These are phyloP conservation scores for Halocynthia roretzi DNA, from an alignment of 23 tunicate genomes.

Conservation along the genomic window DNA sequence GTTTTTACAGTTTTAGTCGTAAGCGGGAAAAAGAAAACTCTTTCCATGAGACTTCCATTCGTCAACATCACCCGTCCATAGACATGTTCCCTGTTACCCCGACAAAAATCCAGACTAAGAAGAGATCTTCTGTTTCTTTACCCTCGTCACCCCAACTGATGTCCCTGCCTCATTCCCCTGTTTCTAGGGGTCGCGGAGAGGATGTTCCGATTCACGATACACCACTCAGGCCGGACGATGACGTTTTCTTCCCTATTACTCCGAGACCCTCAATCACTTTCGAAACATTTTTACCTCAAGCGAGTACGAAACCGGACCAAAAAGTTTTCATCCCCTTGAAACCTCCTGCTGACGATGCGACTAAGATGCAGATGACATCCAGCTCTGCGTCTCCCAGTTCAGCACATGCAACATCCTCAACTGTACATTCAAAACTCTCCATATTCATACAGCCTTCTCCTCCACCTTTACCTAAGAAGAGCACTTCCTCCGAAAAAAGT, in stretches of 20 bases:
- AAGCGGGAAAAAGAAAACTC: slow-evolving; percentile 1
- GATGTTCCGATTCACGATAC: background rate
- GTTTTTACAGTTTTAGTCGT: slow-evolving; percentile 13
- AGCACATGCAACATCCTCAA: background rate
- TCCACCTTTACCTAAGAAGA: slow-evolving; percentile 10
- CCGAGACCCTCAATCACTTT: background rate
- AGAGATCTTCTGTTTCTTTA: slow-evolving; percentile 16
- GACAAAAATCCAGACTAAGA: slow-evolving; percentile 1
- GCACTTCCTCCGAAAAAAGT: background rate
- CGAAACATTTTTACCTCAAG: slow-evolving; percentile 2
- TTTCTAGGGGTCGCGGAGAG: background rate
- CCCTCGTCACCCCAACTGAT: slow-evolving; percentile 16
- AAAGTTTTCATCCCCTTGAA: slow-evolving; percentile 12
- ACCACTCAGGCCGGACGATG: background rate
- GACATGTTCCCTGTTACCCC: slow-evolving; percentile 73
- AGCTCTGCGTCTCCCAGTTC: background rate
- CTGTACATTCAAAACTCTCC: background rate
- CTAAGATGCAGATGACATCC: background rate
- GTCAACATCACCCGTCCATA: slow-evolving; percentile 73
- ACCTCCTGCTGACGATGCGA: slow-evolving; percentile 18
- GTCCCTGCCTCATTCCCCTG: background rate
- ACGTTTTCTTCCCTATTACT: slow-evolving; percentile 2
- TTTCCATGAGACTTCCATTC: slow-evolving; percentile 18
- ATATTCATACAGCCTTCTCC: background rate
- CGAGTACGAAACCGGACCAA: background rate